These are phyloP conservation scores for Cladorhizidae sp. DNA, from an alignment of 37 sponge, comb jelly and placozoan genomes.

Conservation along the genomic window DNA sequence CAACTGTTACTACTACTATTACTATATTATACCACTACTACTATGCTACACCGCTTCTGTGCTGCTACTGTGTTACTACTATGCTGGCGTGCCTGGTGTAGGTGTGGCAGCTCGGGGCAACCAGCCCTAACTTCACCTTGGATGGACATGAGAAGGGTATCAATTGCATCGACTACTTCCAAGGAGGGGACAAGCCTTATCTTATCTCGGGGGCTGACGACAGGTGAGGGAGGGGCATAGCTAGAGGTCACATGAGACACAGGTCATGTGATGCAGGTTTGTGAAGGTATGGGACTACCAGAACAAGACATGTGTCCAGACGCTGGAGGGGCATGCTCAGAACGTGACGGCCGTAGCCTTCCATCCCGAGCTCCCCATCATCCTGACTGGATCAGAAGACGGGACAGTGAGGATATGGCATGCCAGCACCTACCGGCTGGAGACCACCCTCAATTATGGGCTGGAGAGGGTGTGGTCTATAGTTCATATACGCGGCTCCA, in stretches of 20 bases:
- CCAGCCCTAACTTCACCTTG: constrained; percentile 95
- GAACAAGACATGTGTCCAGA: constrained; percentile 98
- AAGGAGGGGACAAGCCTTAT: constrained; percentile 98
- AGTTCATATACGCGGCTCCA: constrained; percentile 74
- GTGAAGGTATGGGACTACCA: constrained; percentile 96
- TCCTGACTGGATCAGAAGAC: constrained; percentile 95
- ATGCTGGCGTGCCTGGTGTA: constrained; percentile 1
- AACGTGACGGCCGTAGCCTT: constrained; percentile 93
- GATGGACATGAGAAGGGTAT: constrained; percentile 98
- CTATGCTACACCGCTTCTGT: too few species aligned
- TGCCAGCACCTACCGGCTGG: constrained; percentile 94
- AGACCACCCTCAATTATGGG: constrained; percentile 97
- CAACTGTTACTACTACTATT: too few species aligned
- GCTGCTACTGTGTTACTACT: too few species aligned
- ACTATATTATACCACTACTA: too few species aligned
- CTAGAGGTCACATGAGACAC: not conserved
- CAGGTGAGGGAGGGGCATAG: constrained; percentile 40
- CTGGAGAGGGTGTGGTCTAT: constrained; percentile 97
- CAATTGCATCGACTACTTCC: constrained; percentile 96
- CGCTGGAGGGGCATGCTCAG: constrained; percentile 95
- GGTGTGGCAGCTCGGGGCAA: constrained; percentile 97
- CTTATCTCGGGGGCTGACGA: constrained; percentile 98
- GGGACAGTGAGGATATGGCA: constrained; percentile 95
- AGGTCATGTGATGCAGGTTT: constrained; percentile 31
- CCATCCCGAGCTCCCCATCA: constrained; percentile 95